Evolutionary conservation across 2,888 invertebrate genomes (phyloP), one percentile per base, ranked within the genome.

Genomic region (Eristalis intricaria): DNA sequence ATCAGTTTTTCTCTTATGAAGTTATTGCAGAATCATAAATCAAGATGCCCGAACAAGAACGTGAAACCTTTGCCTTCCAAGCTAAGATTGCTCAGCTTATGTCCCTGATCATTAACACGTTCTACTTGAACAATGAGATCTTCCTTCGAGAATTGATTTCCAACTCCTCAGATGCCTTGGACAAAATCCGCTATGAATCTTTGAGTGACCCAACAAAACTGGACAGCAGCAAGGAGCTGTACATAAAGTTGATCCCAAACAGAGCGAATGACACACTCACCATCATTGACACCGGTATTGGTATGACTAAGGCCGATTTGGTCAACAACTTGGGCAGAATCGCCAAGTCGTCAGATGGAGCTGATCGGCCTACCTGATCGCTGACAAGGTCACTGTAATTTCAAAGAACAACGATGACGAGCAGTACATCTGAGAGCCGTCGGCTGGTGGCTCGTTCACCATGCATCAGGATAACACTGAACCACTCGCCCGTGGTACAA

Each of bases 41-140:
- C 90, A 91, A 91, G 95, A 97, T 97, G 97, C 96, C 97, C 89
- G 97, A 97, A 95, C 95, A 96, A 94, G 95, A 96, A 94, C 94
- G 95, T 85, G 99, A 99, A 94, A 99, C 99, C 93, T 99, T 99
- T 94, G 99, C 99, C 94, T 99, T 99, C 95, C 99, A 99, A 95
- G 99, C 99, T 92, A 99, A 99, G 94, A 99, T 99, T 94, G 99
- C 99, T 93, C 98, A 98, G 96, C 96, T 99, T 93, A 99, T 99
- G 99, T 98, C 98, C 90, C 94, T 99, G 94, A 99, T 99, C 95
- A 99, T 99, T 96, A 99, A 99, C 96, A 99, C 99, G 77, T 99
- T 99, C 95, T 99, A 99, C 94, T 99, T 99, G 0, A 99, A 99
- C 95, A 99, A 99, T 94, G 99, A 99, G 94, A 99, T 99, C 92